A percentile compares a stretch with the other conserved stretches of the same genome.
Conservation (phyloP, 2,113 vertebrate genomes). For the Sylvietta virens region DNA sequence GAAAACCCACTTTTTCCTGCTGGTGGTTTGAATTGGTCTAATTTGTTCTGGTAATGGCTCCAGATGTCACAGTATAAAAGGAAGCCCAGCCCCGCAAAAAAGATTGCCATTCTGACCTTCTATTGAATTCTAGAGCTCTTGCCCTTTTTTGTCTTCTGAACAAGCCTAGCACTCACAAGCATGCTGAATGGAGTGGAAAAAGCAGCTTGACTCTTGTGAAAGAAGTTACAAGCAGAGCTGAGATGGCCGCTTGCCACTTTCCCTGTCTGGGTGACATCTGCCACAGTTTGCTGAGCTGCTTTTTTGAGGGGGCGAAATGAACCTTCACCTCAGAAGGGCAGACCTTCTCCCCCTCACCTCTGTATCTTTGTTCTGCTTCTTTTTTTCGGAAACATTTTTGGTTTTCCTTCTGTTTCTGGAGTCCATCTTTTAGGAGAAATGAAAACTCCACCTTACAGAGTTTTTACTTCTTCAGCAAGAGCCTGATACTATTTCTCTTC, state of each 20-base stretch:
- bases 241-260: slow-evolving; percentile 23
- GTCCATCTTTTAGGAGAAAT: background rate
- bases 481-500: background rate
- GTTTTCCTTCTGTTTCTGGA: background rate
- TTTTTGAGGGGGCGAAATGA: background rate
- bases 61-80: slow-evolving; percentile 72
- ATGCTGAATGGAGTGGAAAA: slow-evolving; percentile 30
- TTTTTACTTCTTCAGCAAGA: background rate
- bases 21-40: slow-evolving; percentile 61
- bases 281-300: background rate
- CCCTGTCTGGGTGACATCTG: slow-evolving; percentile 49
- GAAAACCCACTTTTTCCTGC: slow-evolving; percentile 33
- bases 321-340: background rate
- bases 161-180: slow-evolving; percentile 63
- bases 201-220: slow-evolving; percentile 34
- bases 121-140: slow-evolving; percentile 65
- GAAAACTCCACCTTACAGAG: background rate
- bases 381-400: background rate
- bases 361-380: background rate
- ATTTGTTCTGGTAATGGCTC: slow-evolving; percentile 69
- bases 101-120: slow-evolving; percentile 69
- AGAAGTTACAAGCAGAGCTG: slow-evolving; percentile 37
- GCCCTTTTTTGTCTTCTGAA: slow-evolving; percentile 52
- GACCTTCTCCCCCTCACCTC: background rate
- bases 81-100: background rate